These are phyloP conservation scores for Acanthosepion esculentum DNA, from an alignment of 2,888 invertebrate species.

Conservation along the genomic window DNA sequence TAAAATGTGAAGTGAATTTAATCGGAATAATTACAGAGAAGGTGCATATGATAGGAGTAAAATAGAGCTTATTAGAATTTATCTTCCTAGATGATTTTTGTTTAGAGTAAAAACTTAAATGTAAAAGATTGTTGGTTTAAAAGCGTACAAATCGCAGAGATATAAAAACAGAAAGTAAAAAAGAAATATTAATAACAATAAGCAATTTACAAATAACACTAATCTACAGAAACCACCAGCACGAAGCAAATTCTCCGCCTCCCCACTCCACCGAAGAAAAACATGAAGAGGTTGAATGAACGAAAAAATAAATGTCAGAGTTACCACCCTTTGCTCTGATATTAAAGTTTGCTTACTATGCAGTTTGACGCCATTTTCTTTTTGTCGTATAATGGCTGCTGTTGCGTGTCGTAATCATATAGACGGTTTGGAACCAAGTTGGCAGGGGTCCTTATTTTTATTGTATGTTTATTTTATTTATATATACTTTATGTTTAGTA, in stretches of 20 bases:
- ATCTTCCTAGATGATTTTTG: neutral
- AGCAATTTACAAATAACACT: neutral
- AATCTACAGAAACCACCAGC: neutral
- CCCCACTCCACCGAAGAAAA: neutral
- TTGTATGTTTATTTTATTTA: neutral
- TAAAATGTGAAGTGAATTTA: neutral
- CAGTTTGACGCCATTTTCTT: slow-evolving; percentile 4
- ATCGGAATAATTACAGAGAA: neutral
- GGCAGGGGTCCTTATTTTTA: neutral
- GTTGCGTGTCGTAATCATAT: slow-evolving; percentile 33
- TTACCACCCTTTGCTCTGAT: neutral
- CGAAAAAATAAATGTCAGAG: neutral
- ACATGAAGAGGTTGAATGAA: neutral
- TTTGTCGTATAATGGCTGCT: neutral
- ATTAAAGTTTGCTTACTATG: slow-evolving; percentile 8
- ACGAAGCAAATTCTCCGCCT: neutral
- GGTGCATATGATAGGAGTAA: neutral
- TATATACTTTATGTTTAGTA: neutral
- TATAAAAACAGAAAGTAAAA: neutral
- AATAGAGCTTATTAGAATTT: neutral
- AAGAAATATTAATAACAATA: neutral
- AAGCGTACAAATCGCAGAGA: neutral
- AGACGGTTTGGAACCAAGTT: neutral
- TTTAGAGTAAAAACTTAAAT: neutral
- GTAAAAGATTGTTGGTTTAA: neutral